Conservation (phyloP, 2,113 vertebrate genomes). For the Cyprinus carpio region DNA sequence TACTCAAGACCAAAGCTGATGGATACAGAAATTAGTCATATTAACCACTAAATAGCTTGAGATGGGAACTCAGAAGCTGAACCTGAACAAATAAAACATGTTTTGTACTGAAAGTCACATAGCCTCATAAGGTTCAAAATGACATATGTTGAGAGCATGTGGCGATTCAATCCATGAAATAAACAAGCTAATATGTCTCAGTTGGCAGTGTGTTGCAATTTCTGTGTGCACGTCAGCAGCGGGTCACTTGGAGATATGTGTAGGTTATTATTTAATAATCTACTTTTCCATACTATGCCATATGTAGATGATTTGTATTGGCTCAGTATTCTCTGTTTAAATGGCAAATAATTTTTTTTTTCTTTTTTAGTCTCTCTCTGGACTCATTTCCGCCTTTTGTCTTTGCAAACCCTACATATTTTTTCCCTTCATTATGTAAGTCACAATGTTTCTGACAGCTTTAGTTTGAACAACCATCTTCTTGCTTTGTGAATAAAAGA, state of each 20-base stretch:
- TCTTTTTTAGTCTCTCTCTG: background rate
- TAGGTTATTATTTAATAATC: conserved; percentile 12
- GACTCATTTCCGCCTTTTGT: background rate
- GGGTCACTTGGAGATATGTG: background rate
- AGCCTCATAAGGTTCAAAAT: background rate
- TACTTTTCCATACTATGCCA: no score
- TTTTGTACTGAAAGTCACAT: background rate
- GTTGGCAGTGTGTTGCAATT: background rate
- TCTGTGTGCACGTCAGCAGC: background rate
- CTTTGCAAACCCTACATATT: background rate
- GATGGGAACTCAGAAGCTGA: background rate
- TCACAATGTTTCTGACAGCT: background rate
- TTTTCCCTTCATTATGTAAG: background rate
- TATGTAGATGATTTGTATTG: background rate
- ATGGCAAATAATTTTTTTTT: background rate
- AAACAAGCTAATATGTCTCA: conserved; percentile 17
- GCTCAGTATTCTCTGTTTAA: background rate
- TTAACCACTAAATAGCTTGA: conserved; percentile 19
- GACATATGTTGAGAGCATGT: background rate
- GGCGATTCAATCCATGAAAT: background rate
- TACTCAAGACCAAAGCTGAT: background rate
- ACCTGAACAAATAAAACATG: conserved; percentile 13
- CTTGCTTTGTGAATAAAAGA: background rate
- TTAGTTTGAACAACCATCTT: background rate
- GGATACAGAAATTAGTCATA: conserved; percentile 16